A percentile compares a stretch with the other conserved stretches of the same genome.
Conservation (phyloP, 2,888 invertebrate species). For the Leptinotarsa peninsularis region DNA sequence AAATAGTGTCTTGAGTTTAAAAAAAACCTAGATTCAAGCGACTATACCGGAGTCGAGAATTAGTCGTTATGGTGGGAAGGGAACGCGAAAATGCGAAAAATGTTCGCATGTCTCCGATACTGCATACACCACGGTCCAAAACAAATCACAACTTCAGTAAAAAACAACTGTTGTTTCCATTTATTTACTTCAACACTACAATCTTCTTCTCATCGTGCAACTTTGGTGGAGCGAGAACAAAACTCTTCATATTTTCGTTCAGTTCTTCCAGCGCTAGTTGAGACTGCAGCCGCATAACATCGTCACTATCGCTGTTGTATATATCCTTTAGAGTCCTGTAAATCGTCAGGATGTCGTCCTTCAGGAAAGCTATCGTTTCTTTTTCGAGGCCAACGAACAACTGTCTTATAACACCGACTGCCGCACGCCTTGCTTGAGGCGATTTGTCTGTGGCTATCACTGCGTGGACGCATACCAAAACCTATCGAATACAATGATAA, state of each 20-base stretch:
- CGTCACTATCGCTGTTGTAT: slow-evolving; percentile 74
- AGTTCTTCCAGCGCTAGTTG: slow-evolving; percentile 83
- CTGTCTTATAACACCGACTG: slow-evolving; percentile 80
- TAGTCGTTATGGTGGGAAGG: too few species aligned
- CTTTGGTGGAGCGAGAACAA: slow-evolving; percentile 68
- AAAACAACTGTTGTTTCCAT: slow-evolving; percentile 3
- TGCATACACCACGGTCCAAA: slow-evolving; percentile 23
- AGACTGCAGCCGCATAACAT: slow-evolving; percentile 79
- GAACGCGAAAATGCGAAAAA: too few species aligned
- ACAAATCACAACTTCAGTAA: slow-evolving; percentile 24
- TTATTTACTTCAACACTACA: slow-evolving; percentile 50
- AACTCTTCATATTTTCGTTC: slow-evolving; percentile 74
- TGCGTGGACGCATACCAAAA: slow-evolving; percentile 77
- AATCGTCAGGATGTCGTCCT: slow-evolving; percentile 75
- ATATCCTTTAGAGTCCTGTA: slow-evolving; percentile 78
- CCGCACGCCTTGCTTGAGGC: slow-evolving; percentile 81
- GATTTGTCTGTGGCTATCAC: slow-evolving; percentile 79
- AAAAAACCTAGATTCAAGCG: too few species aligned
- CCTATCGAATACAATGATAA: slow-evolving; percentile 67
- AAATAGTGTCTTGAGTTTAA: too few species aligned
- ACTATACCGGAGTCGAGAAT: too few species aligned
- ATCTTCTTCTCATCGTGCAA: slow-evolving; percentile 57
- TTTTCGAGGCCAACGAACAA: slow-evolving; percentile 81
- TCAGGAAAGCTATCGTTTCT: slow-evolving; percentile 76
- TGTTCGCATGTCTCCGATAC: too few species aligned